Base-by-base conservation (phyloP, 92 coral and sea anemone species). In the Umimayanthus kanabou region DNA sequence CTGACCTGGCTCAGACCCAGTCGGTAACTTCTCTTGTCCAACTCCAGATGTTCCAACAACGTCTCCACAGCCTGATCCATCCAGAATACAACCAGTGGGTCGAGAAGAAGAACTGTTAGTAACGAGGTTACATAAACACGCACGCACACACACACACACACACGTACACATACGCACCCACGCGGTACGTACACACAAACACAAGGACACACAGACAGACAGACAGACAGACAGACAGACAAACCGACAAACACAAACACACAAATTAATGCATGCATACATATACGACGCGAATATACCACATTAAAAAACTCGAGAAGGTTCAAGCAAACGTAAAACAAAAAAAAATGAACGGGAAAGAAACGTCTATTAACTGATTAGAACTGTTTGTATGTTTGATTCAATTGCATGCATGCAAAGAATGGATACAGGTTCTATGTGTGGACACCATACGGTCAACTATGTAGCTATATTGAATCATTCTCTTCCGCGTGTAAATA, bases 1-100 rank as follows among this genome's bases (percentile, higher is more conserved):
- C 92, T 70, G 66, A 96, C 98, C 98, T 96, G 99, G 72, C 98
- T 95, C 57, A 97, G 85, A 10, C 99, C 99, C 82, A 97, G 96
- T 29, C 96, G 90, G 84, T 93, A 95, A 84, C 98, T 93, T 76
- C 98, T 88, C 88, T 91, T 85, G 89, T 97, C 99, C 79, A 95
- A 81, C 78, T 97, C 99, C 58, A 97, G 95, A 76, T 90, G 92
- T 74, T 91, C 93, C 66, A 97, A 69, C 87, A 97, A 88, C 4
- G 94, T 39, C 85, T 93, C 98, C 76, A 96, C 99, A 18, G 98
- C 99, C 99, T 96, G 91, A 2, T 83, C 87, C 64, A 83, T 70
- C 87, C 87, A 83, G 15, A 83, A 83, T 73, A 73, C 80, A 80
- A 72, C 87, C 87, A 83, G 87, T 67, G 66, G 87, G 87, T 26